A percentile compares a stretch with the other conserved stretches of the same genome.
Evolutionary conservation across 2,888 invertebrate species (phyloP).

Genomic region (Drosophila lutescens): DNA sequence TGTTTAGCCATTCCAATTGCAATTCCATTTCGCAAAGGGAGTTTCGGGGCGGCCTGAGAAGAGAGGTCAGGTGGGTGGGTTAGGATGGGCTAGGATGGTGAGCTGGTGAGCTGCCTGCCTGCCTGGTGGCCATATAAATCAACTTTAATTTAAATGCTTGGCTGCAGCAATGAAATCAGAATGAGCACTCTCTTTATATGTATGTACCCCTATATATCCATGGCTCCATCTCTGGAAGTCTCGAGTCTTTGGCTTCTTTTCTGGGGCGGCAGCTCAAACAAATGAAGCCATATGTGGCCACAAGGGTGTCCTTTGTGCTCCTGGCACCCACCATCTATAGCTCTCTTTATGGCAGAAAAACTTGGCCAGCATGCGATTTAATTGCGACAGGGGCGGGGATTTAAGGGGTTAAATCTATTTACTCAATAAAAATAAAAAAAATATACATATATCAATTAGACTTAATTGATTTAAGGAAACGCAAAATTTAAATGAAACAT

Average conservation of each 20-base stretch:
- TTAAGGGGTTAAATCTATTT: constrained; percentile 1
- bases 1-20: constrained; percentile 70
- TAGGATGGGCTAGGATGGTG: background rate
- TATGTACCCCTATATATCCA: background rate
- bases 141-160: constrained; percentile 72
- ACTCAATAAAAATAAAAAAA: too few species aligned
- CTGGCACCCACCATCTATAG: background rate
- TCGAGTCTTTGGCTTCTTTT: constrained; percentile 1
- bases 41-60: background rate
- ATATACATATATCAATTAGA: too few species aligned
- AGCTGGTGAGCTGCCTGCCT: too few species aligned
- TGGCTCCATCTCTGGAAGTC: background rate
- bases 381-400: constrained; percentile 50
- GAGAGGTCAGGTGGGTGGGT: background rate
- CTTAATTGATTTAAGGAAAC: too few species aligned
- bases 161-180: constrained; percentile 33
- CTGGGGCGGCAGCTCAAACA: constrained; percentile 60
- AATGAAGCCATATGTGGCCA: constrained; percentile 47
- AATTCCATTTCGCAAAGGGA: constrained; percentile 45
- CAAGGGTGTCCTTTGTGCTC: constrained; percentile 19
- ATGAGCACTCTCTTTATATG: constrained; percentile 10
- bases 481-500: too few species aligned
- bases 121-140: constrained; percentile 60
- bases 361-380: constrained; percentile 57
- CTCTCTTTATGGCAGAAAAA: constrained; percentile 6